A percentile compares a stretch with the other conserved stretches of the same genome.
phyloP scores from a whole-genome alignment of 2,797 vertebrate genomes.

The Podarcis lilfordi region DNA sequence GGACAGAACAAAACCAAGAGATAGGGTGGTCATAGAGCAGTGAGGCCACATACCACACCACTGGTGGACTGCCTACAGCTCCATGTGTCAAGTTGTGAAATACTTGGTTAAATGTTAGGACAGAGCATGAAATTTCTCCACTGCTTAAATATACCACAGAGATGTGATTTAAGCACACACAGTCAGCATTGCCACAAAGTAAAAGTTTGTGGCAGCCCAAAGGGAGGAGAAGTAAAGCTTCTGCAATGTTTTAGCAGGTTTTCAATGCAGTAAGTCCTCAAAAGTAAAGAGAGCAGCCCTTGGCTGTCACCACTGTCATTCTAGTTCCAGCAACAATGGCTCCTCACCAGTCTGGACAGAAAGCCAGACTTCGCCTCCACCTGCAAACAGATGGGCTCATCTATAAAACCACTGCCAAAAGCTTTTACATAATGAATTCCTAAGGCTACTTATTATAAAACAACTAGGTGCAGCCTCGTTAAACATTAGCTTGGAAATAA shows the following conservation, averaged over 20 bases:
- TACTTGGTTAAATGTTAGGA: neutral
- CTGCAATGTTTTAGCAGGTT: neutral
- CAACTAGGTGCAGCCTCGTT: constrained; percentile 50
- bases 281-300: neutral
- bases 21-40: neutral
- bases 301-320: neutral
- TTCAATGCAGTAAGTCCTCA: neutral
- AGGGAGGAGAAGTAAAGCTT: neutral
- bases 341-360: constrained; percentile 1
- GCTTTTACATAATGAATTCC: constrained; percentile 46
- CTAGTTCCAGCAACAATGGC: neutral
- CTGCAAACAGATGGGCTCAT: constrained; percentile 26
- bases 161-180: neutral
- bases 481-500: constrained; percentile 65
- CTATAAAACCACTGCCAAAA: constrained; percentile 18
- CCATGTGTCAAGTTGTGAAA: neutral
- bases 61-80: neutral
- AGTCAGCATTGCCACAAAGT: neutral
- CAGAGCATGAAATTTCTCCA: neutral
- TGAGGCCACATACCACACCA: neutral
- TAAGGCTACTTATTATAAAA: constrained; percentile 68
- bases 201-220: neutral
- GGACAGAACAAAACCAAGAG: neutral
- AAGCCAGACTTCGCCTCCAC: constrained; percentile 6
- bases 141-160: neutral